Evolutionary conservation across 2,797 vertebrate species (phyloP).

Genomic region (Phaenicophaeus curvirostris): DNA sequence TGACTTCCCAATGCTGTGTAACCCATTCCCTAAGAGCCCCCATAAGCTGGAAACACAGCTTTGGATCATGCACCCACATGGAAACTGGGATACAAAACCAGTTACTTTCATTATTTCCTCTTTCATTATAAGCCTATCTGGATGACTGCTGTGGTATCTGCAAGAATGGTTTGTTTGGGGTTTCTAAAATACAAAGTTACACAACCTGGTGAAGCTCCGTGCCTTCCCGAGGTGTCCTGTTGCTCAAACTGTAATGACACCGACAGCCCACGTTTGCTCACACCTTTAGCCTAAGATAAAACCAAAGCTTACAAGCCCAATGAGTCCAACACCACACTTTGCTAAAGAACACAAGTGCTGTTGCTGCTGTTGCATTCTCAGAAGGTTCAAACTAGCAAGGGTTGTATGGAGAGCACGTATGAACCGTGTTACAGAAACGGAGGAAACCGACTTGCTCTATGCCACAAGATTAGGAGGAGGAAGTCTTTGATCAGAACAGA

Average conservation of each 20-base stretch:
- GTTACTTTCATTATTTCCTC: background rate
- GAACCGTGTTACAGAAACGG: background rate
- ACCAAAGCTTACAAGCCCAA: background rate
- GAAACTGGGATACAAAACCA: background rate
- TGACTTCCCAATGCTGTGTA: background rate
- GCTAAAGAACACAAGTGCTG: background rate
- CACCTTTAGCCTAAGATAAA: rapidly evolving
- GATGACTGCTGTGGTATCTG: background rate
- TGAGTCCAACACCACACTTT: background rate
- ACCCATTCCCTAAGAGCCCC: background rate
- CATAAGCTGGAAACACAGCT: background rate
- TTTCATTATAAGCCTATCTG: background rate
- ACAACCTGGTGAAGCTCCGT: background rate
- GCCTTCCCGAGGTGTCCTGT: background rate
- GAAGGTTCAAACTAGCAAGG: background rate
- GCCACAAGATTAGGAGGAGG: background rate
- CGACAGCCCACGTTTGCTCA: no score
- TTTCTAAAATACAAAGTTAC: background rate
- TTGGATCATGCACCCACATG: background rate
- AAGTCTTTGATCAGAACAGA: constrained; percentile 22
- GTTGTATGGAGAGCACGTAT: background rate
- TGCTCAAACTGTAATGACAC: background rate
- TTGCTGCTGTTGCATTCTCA: background rate
- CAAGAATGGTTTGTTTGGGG: background rate
- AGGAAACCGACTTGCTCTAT: background rate